Conservation (phyloP, 64 coral and sea anemone species). For the Anthopleura sola region DNA sequence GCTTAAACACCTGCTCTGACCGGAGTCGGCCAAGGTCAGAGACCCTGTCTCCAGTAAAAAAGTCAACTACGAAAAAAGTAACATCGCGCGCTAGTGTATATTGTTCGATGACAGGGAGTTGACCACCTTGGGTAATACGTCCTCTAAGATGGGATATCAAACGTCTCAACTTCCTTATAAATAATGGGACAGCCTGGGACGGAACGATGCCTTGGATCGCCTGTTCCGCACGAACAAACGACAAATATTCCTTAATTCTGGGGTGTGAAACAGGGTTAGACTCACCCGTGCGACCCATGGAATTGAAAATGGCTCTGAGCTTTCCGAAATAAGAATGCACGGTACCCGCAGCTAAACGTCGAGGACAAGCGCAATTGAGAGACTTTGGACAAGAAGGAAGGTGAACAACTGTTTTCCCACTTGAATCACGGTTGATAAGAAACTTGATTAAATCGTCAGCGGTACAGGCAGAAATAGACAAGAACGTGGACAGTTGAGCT, state of each 20-base stretch:
- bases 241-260: constrained; percentile 31
- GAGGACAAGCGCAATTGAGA: constrained; percentile 27
- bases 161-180: constrained; percentile 16
- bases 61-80: constrained; percentile 27
- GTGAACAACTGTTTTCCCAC: constrained; percentile 25
- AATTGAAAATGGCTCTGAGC: constrained; percentile 32
- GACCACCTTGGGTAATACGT: not conserved
- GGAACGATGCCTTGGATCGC: not conserved
- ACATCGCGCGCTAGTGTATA: constrained; percentile 10
- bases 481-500: not conserved
- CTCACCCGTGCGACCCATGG: not conserved
- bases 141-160: not conserved
- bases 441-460: constrained; percentile 29
- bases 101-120: not conserved
- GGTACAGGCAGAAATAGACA: not conserved
- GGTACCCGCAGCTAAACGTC: constrained; percentile 25
- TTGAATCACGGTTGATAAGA: constrained; percentile 8
- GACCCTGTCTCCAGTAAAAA: constrained; percentile 35
- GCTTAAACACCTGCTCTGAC: constrained; percentile 20
- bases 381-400: not conserved
- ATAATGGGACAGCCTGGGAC: constrained; percentile 33
- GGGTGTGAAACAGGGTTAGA: constrained; percentile 35
- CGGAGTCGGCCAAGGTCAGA: constrained; percentile 35
- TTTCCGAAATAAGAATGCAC: constrained; percentile 28
- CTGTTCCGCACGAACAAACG: constrained; percentile 33